Evolutionary conservation across 2,797 vertebrate species (phyloP).

Genomic region (Eleutherodactylus coqui): DNA sequence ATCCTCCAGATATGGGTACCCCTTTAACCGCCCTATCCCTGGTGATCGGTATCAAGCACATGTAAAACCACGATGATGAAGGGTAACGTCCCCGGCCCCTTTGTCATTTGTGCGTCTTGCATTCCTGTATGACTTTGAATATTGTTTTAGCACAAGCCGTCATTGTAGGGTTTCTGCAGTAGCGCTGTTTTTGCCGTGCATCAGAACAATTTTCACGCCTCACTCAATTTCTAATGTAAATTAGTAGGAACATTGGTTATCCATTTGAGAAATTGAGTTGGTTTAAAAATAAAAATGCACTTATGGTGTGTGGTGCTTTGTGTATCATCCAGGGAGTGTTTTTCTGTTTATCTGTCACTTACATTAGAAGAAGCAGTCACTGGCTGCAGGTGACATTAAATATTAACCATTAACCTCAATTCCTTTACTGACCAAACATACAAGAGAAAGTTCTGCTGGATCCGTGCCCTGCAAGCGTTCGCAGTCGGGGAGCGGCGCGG

Average conservation of each 20-base stretch:
- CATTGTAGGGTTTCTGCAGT: constrained; percentile 76
- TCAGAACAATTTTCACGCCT: constrained; percentile 85
- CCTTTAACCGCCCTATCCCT: neutral
- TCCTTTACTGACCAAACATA: constrained; percentile 81
- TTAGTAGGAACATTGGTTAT: constrained; percentile 88
- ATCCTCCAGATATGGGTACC: neutral
- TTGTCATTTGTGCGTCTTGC: neutral
- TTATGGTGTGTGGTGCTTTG: constrained; percentile 79
- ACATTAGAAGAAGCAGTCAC: constrained; percentile 81
- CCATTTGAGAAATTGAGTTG: constrained; percentile 89
- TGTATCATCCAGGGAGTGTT: constrained; percentile 80
- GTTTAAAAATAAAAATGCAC: constrained; percentile 87
- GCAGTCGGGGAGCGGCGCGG: constrained; percentile 65
- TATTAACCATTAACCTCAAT: constrained; percentile 85
- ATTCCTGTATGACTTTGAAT: neutral
- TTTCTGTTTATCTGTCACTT: constrained; percentile 84
- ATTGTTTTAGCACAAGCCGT: constrained; percentile 32
- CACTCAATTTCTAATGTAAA: constrained; percentile 85
- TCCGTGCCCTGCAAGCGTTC: constrained; percentile 70
- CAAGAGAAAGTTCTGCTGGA: constrained; percentile 74
- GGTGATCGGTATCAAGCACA: neutral
- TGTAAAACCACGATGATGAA: neutral
- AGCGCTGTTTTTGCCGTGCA: constrained; percentile 78
- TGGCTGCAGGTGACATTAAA: constrained; percentile 87
- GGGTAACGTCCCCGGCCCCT: neutral